phyloP scores from a whole-genome alignment of 2,113 vertebrate genomes.

The Brachypodius melanocephalos region DNA sequence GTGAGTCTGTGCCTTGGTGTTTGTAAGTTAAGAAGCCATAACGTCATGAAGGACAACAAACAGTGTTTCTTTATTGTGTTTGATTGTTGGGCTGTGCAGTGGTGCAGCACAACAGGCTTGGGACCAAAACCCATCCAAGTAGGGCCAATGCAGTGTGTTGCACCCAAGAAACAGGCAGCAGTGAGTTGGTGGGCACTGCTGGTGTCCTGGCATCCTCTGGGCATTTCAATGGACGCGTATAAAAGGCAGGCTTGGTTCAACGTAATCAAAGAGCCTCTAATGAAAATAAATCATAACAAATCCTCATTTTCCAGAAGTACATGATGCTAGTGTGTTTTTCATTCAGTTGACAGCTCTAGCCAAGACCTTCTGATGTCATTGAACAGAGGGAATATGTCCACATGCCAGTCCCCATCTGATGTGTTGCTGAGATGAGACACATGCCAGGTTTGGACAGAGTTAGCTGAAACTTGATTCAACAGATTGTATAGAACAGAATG shows the following conservation, averaged over 20 bases:
- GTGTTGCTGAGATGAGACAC: neutral
- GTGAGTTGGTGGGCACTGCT: neutral
- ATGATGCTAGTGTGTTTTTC: neutral
- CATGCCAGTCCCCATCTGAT: neutral
- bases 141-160: neutral
- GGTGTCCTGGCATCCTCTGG: neutral
- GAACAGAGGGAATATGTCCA: neutral
- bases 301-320: neutral
- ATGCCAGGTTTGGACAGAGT: neutral
- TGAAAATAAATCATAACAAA: neutral
- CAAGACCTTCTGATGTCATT: neutral
- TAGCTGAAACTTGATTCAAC: neutral
- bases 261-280: neutral
- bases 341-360: neutral
- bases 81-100: neutral
- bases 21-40: neutral
- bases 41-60: neutral
- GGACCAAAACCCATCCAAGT: neutral
- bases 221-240: neutral
- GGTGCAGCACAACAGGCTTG: neutral
- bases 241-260: neutral
- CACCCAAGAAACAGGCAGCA: neutral
- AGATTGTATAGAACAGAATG: neutral
- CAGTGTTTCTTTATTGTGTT: accelerated
- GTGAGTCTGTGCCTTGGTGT: neutral